phyloP scores from a whole-genome alignment of 2,888 invertebrate species.

The Flexamia atlantica region DNA sequence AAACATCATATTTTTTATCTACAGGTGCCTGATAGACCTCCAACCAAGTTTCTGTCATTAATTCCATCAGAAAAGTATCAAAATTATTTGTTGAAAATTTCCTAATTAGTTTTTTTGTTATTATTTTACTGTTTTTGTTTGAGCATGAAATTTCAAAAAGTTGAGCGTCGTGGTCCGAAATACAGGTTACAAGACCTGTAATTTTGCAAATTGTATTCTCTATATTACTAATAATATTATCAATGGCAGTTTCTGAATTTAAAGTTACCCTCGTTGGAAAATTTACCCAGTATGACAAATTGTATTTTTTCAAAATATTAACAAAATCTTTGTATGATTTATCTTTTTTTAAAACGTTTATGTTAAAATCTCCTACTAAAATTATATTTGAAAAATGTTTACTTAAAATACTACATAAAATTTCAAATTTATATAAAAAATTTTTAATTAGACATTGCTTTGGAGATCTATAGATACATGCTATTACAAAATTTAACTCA shows the following conservation, averaged over 20 bases:
- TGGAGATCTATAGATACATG: neutral
- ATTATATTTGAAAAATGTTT: neutral
- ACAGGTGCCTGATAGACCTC: too few species aligned
- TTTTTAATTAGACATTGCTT: neutral
- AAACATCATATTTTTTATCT: too few species aligned
- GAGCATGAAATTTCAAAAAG: neutral
- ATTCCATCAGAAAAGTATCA: too few species aligned
- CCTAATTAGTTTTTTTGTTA: too few species aligned
- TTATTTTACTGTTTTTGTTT: too few species aligned
- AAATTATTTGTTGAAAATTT: too few species aligned
- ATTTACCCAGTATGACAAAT: constrained; percentile 13
- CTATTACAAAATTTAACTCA: neutral
- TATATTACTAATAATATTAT: constrained; percentile 12
- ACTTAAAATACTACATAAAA: neutral
- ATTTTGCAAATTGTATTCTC: neutral
- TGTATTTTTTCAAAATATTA: neutral
- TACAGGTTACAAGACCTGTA: neutral
- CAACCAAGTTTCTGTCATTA: too few species aligned
- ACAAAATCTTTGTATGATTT: constrained; percentile 10
- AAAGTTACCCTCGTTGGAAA: constrained; percentile 21
- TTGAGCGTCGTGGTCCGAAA: constrained; percentile 10
- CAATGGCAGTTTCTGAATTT: constrained; percentile 16
- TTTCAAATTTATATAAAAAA: constrained; percentile 12
- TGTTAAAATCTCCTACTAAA: neutral
- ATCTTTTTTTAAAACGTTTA: neutral